Conservation (phyloP, 2,113 vertebrate species). For the Picathartes gymnocephalus region DNA sequence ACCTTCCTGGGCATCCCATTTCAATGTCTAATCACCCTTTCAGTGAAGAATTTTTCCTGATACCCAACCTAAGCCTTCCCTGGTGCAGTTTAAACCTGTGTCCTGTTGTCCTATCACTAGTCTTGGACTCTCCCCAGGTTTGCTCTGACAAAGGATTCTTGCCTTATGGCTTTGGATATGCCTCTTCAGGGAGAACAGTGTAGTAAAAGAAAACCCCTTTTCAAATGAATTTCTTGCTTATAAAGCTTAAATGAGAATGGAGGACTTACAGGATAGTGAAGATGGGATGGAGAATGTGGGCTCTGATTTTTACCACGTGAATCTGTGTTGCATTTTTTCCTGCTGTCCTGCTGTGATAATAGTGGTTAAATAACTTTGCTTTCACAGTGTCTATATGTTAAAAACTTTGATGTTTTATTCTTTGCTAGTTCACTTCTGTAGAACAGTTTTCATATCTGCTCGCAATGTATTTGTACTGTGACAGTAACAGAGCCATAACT, state of each 20-base stretch:
- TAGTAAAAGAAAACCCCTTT: background rate
- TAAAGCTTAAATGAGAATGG: background rate
- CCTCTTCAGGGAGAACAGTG: background rate
- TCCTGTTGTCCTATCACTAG: background rate
- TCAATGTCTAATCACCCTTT: background rate
- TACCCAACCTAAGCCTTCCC: background rate
- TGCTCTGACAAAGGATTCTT: background rate
- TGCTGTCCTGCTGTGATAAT: background rate
- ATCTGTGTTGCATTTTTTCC: background rate
- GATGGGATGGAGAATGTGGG: rapidly evolving
- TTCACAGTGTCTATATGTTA: background rate
- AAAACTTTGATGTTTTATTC: background rate
- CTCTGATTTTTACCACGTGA: background rate
- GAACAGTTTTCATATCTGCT: rapidly evolving
- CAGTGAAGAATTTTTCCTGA: background rate
- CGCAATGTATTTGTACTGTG: rapidly evolving
- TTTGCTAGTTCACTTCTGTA: background rate
- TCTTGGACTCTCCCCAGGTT: background rate
- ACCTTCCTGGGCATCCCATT: background rate
- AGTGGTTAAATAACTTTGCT: background rate
- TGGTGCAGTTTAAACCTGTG: background rate
- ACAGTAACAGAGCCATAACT: background rate
- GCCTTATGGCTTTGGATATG: background rate
- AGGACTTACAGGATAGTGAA: background rate
- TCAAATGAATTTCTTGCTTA: background rate